These are phyloP conservation scores for Kryphioiulus occultus DNA, from an alignment of 2,888 invertebrate species.

Conservation along the genomic window DNA sequence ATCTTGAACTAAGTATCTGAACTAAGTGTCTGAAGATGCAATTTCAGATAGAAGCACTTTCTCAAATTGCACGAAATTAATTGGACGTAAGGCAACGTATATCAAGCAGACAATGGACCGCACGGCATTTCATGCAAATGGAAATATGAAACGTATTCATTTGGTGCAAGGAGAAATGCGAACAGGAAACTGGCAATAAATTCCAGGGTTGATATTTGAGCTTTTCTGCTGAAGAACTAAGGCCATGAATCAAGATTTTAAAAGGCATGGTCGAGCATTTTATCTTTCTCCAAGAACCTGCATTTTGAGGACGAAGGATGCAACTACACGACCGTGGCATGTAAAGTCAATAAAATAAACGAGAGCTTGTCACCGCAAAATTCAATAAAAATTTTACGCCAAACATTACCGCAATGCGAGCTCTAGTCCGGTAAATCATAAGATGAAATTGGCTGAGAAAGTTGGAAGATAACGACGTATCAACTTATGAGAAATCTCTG, in stretches of 20 bases:
- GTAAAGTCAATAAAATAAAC: background rate
- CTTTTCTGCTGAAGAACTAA: background rate
- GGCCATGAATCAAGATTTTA: background rate
- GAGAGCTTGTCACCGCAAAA: background rate
- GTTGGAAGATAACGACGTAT: background rate
- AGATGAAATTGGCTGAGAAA: background rate
- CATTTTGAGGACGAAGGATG: background rate
- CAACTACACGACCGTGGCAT: background rate
- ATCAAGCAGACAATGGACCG: background rate
- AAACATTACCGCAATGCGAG: background rate
- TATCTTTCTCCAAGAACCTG: background rate
- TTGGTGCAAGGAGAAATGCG: background rate
- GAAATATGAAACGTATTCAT: background rate
- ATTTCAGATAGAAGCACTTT: background rate
- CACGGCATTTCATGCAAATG: background rate
- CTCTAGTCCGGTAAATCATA: too few species aligned
- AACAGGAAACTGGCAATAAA: background rate
- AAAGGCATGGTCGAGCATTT: background rate
- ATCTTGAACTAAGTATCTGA: too few species aligned
- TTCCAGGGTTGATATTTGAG: background rate
- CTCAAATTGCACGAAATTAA: background rate
- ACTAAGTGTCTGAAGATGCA: background rate
- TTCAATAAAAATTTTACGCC: background rate
- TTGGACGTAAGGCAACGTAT: background rate
- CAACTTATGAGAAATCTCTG: background rate